Conservation (phyloP, 2,113 vertebrate species). For the Hippocampus zosterae region DNA sequence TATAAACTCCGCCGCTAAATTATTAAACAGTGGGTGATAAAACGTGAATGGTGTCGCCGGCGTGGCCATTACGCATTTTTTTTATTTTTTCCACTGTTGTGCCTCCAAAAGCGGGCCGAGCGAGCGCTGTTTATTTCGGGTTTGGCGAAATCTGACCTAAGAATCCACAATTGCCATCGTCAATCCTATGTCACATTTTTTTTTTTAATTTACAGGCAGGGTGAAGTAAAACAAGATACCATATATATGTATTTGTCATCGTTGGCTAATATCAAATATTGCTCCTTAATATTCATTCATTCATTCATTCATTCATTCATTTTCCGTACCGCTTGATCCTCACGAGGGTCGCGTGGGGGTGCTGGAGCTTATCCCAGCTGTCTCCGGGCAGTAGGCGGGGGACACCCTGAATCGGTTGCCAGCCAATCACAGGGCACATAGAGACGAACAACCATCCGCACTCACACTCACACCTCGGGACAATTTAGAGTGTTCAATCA, state of each 20-base stretch:
- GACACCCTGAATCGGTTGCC: no score
- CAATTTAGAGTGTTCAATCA: no score
- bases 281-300: not conserved
- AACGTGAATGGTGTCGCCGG: constrained; percentile 54
- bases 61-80: constrained; percentile 38
- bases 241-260: not conserved
- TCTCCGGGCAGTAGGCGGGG: no score
- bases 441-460: no score
- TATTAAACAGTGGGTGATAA: constrained; percentile 56
- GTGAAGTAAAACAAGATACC: not conserved
- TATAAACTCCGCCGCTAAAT: constrained; percentile 51
- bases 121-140: constrained; percentile 23
- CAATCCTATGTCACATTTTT: not conserved
- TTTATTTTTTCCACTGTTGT: constrained; percentile 31
- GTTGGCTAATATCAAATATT: not conserved
- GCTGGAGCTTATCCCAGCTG: no score
- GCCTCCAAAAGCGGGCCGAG: constrained; percentile 26
- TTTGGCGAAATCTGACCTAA: constrained; percentile 17
- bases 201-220: constrained; percentile 9
- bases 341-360: no score
- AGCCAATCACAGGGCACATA: no score
- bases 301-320: no score
- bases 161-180: constrained; percentile 9
- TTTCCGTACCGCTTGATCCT: no score
- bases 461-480: no score